Evolutionary conservation across 2,888 invertebrate species (phyloP).

Genomic region (Leucoma salicis): DNA sequence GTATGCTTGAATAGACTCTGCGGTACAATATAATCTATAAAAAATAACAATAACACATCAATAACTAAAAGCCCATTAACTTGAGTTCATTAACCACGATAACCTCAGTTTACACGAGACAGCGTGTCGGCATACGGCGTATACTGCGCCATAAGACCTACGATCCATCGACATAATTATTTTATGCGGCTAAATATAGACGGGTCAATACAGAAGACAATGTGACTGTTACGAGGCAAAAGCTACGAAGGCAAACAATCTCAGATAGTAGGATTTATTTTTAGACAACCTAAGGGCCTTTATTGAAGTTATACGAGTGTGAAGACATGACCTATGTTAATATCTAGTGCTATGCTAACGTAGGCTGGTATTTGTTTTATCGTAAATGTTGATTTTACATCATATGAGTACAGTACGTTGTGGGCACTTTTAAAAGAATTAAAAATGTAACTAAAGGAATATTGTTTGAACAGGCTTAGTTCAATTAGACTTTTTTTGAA

Average conservation of each 20-base stretch:
- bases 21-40: no score
- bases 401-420: no score
- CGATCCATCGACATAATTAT: neutral
- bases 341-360: neutral
- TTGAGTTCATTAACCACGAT: constrained; percentile 2
- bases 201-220: constrained; percentile 61
- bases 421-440: no score
- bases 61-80: neutral
- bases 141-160: constrained; percentile 2
- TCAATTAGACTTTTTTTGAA: no score
- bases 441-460: no score
- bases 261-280: constrained; percentile 7
- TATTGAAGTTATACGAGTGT: neutral
- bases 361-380: no score
- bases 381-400: no score
- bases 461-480: no score
- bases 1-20: no score
- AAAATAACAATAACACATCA: no score
- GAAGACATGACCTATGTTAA: neutral
- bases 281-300: neutral
- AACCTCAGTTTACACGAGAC: constrained; percentile 3
- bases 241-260: constrained; percentile 5
- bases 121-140: constrained; percentile 10
- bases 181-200: constrained; percentile 61
- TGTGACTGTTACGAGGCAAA: constrained; percentile 14